A percentile compares a stretch with the other conserved stretches of the same genome.
Evolutionary conservation across 2,797 vertebrate species (phyloP).

Genomic region (Ataeniobius toweri): DNA sequence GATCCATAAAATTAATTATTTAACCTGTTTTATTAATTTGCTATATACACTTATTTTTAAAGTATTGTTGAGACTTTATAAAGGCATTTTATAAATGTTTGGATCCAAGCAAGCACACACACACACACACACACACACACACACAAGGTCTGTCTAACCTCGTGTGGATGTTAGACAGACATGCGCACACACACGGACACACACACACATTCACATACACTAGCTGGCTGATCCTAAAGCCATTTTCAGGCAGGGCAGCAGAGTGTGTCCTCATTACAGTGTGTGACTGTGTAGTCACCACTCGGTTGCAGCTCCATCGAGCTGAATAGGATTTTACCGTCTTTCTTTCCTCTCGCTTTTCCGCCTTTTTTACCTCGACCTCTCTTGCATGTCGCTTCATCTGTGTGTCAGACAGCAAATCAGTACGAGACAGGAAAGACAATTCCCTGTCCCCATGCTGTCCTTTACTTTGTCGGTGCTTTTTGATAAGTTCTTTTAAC

Average conservation of each 20-base stretch:
- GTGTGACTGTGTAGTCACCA: conserved; percentile 68
- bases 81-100: neutral
- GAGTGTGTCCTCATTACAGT: conserved; percentile 75
- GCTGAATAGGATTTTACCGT: conserved; percentile 65
- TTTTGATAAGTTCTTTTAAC: conserved; percentile 29
- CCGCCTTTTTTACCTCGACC: conserved; percentile 63
- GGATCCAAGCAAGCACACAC: neutral
- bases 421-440: conserved; percentile 72
- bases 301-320: conserved; percentile 69
- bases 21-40: conserved; percentile 34
- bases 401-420: conserved; percentile 76
- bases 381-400: conserved; percentile 74
- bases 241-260: conserved; percentile 67
- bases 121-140: neutral
- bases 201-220: conserved; percentile 14
- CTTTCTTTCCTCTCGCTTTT: conserved; percentile 45
- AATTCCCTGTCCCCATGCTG: conserved; percentile 71
- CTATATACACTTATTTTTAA: conserved; percentile 1
- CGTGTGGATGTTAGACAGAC: too few relatives aligned
- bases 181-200: too few relatives aligned
- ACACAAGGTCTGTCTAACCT: neutral
- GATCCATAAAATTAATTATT: neutral
- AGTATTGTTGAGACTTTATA: neutral
- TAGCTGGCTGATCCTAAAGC: conserved; percentile 49
- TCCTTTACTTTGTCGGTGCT: conserved; percentile 34